Conservation (phyloP, 2,797 vertebrate genomes). For the Myotis planiceps region DNA sequence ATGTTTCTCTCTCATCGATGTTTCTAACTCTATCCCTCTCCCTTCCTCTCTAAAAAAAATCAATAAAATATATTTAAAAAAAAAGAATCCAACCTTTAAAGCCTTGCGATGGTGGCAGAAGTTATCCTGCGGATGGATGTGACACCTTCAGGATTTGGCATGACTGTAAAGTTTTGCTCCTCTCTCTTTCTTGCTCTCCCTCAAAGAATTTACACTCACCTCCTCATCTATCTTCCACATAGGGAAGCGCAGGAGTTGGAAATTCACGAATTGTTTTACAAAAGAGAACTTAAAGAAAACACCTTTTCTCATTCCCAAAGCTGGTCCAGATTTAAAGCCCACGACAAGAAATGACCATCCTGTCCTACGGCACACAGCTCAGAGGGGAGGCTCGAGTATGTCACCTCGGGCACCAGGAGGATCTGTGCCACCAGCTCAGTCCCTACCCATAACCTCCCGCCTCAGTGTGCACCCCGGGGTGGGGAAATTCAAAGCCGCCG, state of each 20-base stretch:
- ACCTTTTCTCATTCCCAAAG: not conserved
- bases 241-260: not conserved
- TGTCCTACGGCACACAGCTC: not conserved
- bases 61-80: too few relatives aligned
- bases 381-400: accelerated
- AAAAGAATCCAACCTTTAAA: not conserved
- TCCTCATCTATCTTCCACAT: not conserved
- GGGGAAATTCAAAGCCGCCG: not conserved
- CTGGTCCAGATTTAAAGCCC: not conserved
- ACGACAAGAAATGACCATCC: not conserved
- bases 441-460: not conserved
- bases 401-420: not conserved
- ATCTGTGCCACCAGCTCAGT: not conserved
- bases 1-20: too few relatives aligned
- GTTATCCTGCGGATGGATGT: not conserved
- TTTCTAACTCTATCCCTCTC: too few relatives aligned
- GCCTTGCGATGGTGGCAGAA: not conserved
- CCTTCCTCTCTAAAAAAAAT: too few relatives aligned
- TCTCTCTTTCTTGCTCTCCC: not conserved
- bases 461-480: not conserved
- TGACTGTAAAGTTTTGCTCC: not conserved
- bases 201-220: not conserved
- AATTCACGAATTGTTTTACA: not conserved
- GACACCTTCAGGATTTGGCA: not conserved
- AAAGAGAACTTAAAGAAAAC: not conserved